A percentile compares a stretch with the other conserved stretches of the same genome.
phyloP scores from a whole-genome alignment of 1,140 invertebrate species.

The Atta colombica region DNA sequence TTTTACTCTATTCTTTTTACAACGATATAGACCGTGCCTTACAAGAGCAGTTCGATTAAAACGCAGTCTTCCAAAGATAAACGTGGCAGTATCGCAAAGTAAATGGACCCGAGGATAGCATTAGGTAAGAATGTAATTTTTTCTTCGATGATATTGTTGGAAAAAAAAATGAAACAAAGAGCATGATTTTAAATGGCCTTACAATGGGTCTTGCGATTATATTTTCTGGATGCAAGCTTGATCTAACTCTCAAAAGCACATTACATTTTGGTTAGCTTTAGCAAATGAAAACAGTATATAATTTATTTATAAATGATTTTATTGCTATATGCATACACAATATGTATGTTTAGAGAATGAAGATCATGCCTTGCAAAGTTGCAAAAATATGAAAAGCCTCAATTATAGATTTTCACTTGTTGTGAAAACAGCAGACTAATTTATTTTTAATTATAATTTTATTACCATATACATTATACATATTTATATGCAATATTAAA shows the following conservation, averaged over 20 bases:
- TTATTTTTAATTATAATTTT: not conserved
- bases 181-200: not conserved
- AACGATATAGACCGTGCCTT: not conserved
- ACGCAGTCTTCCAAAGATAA: constrained; percentile 7
- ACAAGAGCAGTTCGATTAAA: not conserved
- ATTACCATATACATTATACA: not conserved
- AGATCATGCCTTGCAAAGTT: not conserved
- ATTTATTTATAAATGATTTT: not conserved
- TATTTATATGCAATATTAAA: not conserved
- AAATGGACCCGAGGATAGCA: not conserved
- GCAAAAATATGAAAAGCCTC: not conserved
- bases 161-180: not conserved
- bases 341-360: not conserved
- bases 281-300: not conserved
- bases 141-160: not conserved
- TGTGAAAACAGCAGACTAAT: not conserved
- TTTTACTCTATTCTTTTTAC: not conserved
- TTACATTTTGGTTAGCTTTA: constrained; percentile 24
- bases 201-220: not conserved
- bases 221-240: not conserved
- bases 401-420: not conserved
- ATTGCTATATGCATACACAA: not conserved
- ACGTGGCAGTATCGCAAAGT: not conserved
- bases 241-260: not conserved
- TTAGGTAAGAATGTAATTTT: not conserved